These are phyloP conservation scores for Holocentrus rufus DNA, from an alignment of 2,797 vertebrate genomes.

Conservation along the genomic window DNA sequence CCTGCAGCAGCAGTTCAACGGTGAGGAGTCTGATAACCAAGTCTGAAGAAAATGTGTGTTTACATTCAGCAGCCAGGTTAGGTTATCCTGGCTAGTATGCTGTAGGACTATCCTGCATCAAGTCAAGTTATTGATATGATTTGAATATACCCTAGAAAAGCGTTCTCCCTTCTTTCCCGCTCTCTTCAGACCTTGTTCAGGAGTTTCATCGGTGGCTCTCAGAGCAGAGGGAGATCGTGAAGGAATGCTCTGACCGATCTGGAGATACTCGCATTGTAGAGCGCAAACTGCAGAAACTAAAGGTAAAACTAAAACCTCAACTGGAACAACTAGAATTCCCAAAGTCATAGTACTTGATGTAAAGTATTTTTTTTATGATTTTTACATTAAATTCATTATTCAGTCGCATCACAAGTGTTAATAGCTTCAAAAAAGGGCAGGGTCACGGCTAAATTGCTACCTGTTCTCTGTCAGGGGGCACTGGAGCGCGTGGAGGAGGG, in stretches of 20 bases:
- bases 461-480: constrained; percentile 78
- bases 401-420: not conserved
- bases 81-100: too few species aligned
- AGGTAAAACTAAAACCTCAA: constrained; percentile 80
- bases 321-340: not conserved
- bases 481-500: constrained; percentile 90
- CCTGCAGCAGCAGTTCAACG: constrained; percentile 90
- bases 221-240: constrained; percentile 86
- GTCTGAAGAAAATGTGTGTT: not conserved
- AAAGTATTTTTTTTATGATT: too few species aligned
- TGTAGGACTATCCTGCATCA: too few species aligned
- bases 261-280: constrained; percentile 91
- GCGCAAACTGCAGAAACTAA: constrained; percentile 90
- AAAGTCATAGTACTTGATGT: too few species aligned
- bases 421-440: too few species aligned
- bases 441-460: not conserved
- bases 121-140: too few species aligned
- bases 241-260: constrained; percentile 88
- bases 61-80: not conserved
- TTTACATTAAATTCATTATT: too few species aligned
- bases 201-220: constrained; percentile 94
- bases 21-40: constrained; percentile 76
- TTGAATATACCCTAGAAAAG: too few species aligned
- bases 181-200: constrained; percentile 86
- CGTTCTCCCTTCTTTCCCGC: constrained; percentile 9